Evolutionary conservation across 2,113 vertebrate species (phyloP).

Genomic region (Phaethornis superciliosus): DNA sequence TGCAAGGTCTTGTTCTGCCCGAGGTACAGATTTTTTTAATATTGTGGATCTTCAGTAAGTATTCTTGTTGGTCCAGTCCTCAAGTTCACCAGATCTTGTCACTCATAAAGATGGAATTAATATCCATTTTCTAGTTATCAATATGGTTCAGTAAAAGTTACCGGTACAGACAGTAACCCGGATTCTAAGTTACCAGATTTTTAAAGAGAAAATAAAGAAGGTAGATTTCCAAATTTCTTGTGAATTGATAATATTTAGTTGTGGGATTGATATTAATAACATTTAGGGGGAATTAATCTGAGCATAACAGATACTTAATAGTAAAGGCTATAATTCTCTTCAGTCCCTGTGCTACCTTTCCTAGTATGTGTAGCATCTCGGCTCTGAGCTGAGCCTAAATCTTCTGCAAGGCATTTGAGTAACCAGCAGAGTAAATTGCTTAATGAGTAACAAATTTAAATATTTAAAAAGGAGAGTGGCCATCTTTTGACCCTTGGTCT

Average conservation of each 20-base stretch:
- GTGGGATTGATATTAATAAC: too few species aligned
- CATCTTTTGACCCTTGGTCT: neutral
- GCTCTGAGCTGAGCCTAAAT: neutral
- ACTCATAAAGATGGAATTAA: neutral
- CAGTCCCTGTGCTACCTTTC: neutral
- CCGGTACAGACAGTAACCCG: neutral
- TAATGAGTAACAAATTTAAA: slow-evolving; percentile 12
- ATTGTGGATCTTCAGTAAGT: neutral
- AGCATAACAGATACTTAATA: neutral
- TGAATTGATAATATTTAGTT: neutral
- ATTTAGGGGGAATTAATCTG: neutral
- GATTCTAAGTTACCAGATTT: neutral
- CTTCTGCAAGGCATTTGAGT: neutral
- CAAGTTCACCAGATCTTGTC: neutral
- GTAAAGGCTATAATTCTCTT: neutral
- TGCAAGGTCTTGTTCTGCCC: neutral
- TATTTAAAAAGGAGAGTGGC: neutral
- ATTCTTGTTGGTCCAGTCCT: neutral
- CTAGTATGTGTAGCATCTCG: neutral
- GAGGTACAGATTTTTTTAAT: neutral
- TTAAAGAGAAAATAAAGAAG: neutral
- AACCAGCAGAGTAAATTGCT: neutral
- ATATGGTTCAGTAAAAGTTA: neutral
- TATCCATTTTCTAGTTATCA: neutral
- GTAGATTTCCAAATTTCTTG: neutral